Base-by-base conservation (phyloP, 1,140 invertebrate genomes). In the Nymphalis io region DNA sequence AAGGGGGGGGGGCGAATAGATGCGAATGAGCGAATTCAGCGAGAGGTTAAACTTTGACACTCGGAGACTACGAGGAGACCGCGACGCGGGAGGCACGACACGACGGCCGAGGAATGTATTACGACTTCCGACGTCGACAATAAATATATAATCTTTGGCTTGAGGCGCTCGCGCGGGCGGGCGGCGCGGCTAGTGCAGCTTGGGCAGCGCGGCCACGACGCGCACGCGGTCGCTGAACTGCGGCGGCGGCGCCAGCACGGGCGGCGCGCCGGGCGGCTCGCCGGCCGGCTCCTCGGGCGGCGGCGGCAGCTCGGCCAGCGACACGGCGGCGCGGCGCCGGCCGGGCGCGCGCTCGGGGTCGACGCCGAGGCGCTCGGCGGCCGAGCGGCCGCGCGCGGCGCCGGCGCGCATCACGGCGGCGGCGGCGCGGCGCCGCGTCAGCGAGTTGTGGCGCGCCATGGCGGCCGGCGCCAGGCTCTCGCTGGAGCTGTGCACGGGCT, bases 171-270 rank as follows among this genome's bases (percentile, higher is more conserved):
- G 60, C 27, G 62, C 48, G 33, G 20, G 13, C 57, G 44, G 18
- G 48, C n/a, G n/a, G 40, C 23, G 60, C 21, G 15, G 46, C 53
- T 58, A 66, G 40, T 66, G 69, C 72, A 86, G 77, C 89, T 97
- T 97, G 59, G 96, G 96, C 83, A 96, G 93, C 51, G 96, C 94
- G 40, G 95, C 96, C 20, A 97, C 95, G 67, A 97, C 96, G 70
- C 96, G 93, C 16, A 96, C 95, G 67, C 94, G 92, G 79, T 95
- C 95, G 83, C 94, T 94, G 82, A 95, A 95, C 85, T 95, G 95
- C 16, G 95, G 95, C n/a, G 94, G 95, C 70, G 93, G 95, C 39
- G 94, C 95, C 60, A 95, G 93, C 65, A 94, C 92, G 87, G 68
- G 89, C 88, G 68, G 84, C 87, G 40, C 79, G 55, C 81, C 23